Conservation (phyloP, 2,113 vertebrate genomes). For the Cephalophus harveyi region DNA sequence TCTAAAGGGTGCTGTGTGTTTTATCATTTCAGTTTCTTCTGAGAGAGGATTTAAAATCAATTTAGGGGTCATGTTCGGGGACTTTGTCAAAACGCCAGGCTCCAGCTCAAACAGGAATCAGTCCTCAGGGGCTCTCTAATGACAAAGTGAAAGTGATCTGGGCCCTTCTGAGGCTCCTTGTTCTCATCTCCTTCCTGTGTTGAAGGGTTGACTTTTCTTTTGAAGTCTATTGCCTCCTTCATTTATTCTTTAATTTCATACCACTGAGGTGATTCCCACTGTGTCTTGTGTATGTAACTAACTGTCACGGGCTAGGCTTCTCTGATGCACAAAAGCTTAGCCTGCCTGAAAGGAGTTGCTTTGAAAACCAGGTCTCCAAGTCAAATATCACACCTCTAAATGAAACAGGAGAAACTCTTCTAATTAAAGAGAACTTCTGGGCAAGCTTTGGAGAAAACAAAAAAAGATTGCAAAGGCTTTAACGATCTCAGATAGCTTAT, state of each 20-base stretch:
- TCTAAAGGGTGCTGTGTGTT: slow-evolving; percentile 55
- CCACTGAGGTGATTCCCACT: background rate
- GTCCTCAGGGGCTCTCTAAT: slow-evolving; percentile 24
- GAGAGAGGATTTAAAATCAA: slow-evolving; percentile 71
- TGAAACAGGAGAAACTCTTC: slow-evolving; percentile 29
- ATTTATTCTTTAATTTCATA: slow-evolving; percentile 34
- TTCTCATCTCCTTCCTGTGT: background rate
- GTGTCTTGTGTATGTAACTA: background rate
- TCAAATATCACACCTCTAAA: background rate
- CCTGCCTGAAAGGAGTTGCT: background rate
- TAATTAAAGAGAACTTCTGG: slow-evolving; percentile 11
- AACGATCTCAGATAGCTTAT: background rate
- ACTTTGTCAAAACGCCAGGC: slow-evolving; percentile 52
- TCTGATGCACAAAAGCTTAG: slow-evolving; percentile 29
- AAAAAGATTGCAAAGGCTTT: background rate
- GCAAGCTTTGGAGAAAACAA: background rate
- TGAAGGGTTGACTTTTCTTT: slow-evolving; percentile 3
- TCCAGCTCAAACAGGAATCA: slow-evolving; percentile 35
- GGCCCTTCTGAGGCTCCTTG: background rate
- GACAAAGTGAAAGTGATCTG: background rate
- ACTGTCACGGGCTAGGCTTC: background rate
- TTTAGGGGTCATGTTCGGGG: slow-evolving; percentile 66
- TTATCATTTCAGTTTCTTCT: slow-evolving; percentile 64
- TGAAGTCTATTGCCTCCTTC: background rate
- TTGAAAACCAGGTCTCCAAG: background rate